Percentiles rank a stretch among this genome's conserved stretches.
Evolutionary conservation across 1,140 invertebrate genomes (phyloP).

Genomic region (Papilio polyxenes): DNA sequence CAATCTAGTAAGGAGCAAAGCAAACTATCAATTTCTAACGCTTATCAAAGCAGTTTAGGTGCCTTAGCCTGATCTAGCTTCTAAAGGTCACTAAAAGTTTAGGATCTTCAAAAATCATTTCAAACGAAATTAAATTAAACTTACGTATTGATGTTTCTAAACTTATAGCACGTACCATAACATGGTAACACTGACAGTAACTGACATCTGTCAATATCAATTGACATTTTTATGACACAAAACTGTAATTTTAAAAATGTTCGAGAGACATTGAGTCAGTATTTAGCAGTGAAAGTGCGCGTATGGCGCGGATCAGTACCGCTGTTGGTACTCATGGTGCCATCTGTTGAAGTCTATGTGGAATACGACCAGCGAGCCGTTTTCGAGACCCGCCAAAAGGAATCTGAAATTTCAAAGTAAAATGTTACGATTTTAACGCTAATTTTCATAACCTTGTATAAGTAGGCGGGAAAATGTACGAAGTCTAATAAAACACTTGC

Average conservation of each 20-base stretch:
- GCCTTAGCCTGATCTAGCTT: constrained; percentile 22
- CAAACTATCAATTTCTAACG: constrained; percentile 35
- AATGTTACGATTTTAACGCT: constrained; percentile 11
- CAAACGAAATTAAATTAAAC: constrained; percentile 4
- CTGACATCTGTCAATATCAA: constrained; percentile 20
- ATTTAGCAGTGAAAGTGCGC: constrained; percentile 45
- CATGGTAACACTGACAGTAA: constrained; percentile 12
- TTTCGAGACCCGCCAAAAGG: constrained; percentile 96
- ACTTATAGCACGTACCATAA: background rate
- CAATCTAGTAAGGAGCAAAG: constrained; percentile 12
- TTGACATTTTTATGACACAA: background rate
- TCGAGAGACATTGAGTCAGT: constrained; percentile 15
- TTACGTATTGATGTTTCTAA: constrained; percentile 31
- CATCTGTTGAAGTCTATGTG: constrained; percentile 99
- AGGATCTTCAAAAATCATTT: constrained; percentile 16
- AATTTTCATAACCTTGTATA: background rate
- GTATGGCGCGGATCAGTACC: constrained; percentile 83
- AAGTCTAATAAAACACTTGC: background rate
- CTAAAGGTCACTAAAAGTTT: background rate
- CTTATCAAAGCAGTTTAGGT: constrained; percentile 23
- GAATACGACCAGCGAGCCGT: constrained; percentile 98
- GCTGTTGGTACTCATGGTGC: constrained; percentile 99
- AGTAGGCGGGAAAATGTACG: background rate
- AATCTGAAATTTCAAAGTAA: constrained; percentile 85
- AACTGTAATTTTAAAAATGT: background rate